Conservation (phyloP, 2,888 invertebrate genomes). For the Drosophila mercatorum region DNA sequence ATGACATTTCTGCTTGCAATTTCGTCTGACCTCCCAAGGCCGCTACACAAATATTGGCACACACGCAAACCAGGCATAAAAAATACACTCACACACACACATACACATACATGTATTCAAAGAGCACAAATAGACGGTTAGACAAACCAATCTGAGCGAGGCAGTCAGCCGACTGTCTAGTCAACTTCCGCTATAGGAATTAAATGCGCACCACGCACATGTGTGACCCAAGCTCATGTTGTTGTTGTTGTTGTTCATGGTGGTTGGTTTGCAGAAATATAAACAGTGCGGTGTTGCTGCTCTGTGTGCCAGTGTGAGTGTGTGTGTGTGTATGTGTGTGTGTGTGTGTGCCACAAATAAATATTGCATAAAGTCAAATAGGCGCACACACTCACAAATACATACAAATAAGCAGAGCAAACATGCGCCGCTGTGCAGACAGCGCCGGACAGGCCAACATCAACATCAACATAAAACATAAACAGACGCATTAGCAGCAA, state of each 20-base stretch:
- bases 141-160: conserved; percentile 48
- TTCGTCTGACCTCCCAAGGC: conserved; percentile 41
- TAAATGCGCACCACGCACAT: conserved; percentile 74
- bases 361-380: conserved; percentile 79
- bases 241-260: conserved; percentile 24
- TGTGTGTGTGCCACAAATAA: conserved; percentile 62
- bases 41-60: conserved; percentile 51
- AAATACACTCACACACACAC: conserved; percentile 4
- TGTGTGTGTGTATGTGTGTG: conserved; percentile 29
- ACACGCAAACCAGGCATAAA: conserved; percentile 11
- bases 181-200: conserved; percentile 76
- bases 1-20: conserved; percentile 49
- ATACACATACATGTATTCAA: conserved; percentile 1
- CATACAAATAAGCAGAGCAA: conserved; percentile 47
- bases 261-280: conserved; percentile 47
- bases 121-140: conserved; percentile 13
- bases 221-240: conserved; percentile 45
- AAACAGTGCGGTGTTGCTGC: conserved; percentile 53
- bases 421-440: conserved; percentile 32
- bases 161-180: conserved; percentile 75
- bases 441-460: conserved; percentile 38
- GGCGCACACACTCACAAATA: conserved; percentile 32
- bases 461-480: conserved; percentile 78
- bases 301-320: conserved; percentile 17
- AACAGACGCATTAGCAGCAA: conserved; percentile 79